A percentile compares a stretch with the other conserved stretches of the same genome.
These are phyloP conservation scores for Aptenodytes patagonicus DNA, from an alignment of 2,113 vertebrate species.

Conservation along the genomic window DNA sequence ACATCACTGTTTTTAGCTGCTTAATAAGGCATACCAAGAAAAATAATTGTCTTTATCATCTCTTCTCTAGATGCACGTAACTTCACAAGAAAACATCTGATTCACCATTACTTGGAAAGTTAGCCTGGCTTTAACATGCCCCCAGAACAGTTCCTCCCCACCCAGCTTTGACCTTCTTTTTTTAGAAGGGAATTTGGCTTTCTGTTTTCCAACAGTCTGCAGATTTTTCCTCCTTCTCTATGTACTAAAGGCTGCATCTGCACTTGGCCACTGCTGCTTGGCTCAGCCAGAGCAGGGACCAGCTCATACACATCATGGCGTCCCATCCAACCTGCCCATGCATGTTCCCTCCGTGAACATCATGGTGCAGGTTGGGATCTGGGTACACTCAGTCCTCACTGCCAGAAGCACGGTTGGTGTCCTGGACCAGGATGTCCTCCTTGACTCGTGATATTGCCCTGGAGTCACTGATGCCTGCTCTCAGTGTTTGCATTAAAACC, in stretches of 20 bases:
- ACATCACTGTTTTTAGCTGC: not conserved
- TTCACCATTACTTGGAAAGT: not conserved
- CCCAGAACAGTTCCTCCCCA: not conserved
- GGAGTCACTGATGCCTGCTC: not conserved
- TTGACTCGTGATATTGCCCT: not conserved
- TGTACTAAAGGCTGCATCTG: not conserved
- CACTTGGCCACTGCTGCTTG: not conserved
- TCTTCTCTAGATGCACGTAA: not conserved
- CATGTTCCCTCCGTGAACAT: accelerated
- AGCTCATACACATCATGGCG: not conserved
- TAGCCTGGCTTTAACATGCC: not conserved
- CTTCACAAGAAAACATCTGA: not conserved
- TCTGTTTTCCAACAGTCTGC: not conserved
- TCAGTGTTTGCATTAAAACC: not conserved
- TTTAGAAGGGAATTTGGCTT: not conserved
- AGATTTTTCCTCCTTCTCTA: not conserved
- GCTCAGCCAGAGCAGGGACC: not conserved
- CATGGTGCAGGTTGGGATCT: not conserved
- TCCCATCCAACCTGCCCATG: not conserved
- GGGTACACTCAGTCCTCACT: not conserved
- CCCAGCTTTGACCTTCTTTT: not conserved
- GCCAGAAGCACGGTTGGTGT: not conserved
- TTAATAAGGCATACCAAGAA: not conserved
- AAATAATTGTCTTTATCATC: not conserved
- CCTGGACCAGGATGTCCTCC: not conserved